Percentiles rank a stretch among this genome's conserved stretches.
Conservation (phyloP, 2,113 vertebrate genomes). For the Poecile atricapillus region DNA sequence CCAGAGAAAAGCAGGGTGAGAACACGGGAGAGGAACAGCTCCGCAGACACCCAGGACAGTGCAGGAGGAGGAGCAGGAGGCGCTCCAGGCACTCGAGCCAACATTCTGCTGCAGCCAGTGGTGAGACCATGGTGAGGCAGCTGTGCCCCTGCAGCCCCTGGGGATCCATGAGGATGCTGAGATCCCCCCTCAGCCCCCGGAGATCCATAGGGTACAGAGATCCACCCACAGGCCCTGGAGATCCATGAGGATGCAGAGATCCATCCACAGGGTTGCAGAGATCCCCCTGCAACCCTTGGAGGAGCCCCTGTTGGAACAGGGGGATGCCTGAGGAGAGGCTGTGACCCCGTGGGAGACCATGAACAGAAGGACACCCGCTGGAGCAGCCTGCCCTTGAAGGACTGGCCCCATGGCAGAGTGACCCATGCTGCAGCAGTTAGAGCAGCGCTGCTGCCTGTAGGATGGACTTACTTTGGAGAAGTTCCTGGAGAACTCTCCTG, state of each 20-base stretch:
- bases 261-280: not conserved
- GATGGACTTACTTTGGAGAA: not conserved
- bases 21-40: not conserved
- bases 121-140: not conserved
- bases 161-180: no score
- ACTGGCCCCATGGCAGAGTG: no score
- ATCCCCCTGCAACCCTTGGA: no score
- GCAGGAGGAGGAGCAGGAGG: not conserved
- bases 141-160: not conserved
- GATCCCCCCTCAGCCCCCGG: not conserved
- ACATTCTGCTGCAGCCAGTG: not conserved
- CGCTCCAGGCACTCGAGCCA: not conserved
- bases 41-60: not conserved
- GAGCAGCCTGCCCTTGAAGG: not conserved
- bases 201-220: not conserved
- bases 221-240: not conserved
- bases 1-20: not conserved
- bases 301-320: not conserved
- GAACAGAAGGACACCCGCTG: not conserved
- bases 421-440: not conserved
- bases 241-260: not conserved
- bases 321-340: not conserved
- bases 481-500: not conserved
- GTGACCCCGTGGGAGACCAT: not conserved
- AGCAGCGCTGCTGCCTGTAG: not conserved